Evolutionary conservation across 2,113 vertebrate species (phyloP).

Genomic region (Bos javanicus): DNA sequence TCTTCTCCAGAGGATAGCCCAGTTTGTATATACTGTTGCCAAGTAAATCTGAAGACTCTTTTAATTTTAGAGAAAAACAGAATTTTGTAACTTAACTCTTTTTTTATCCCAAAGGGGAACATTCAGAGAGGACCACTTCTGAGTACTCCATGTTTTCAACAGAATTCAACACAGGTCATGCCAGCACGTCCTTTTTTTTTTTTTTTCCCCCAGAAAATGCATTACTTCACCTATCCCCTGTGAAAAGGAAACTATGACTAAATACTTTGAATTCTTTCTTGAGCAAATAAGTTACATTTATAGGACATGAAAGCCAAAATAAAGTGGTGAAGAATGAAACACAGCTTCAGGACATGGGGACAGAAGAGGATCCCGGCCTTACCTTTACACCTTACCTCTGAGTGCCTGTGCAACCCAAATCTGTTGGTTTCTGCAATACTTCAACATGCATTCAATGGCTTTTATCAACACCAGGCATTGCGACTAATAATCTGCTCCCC

Average conservation of each 20-base stretch:
- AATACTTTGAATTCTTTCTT: conserved; percentile 3
- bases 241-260: conserved; percentile 40
- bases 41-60: not conserved
- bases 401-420: too few relatives aligned
- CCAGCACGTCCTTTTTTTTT: not conserved
- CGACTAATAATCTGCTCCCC: not conserved
- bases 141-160: not conserved
- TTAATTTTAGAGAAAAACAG: not conserved
- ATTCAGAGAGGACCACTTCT: not conserved
- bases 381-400: too few relatives aligned
- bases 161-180: not conserved
- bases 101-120: not conserved
- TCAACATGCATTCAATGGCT: not conserved
- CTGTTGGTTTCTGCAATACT: not conserved
- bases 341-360: not conserved
- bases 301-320: not conserved
- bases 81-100: not conserved
- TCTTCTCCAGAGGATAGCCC: not conserved
- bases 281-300: not conserved
- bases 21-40: not conserved
- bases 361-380: fast-evolving
- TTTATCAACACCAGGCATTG: not conserved
- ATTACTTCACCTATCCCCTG: conserved; percentile 41
- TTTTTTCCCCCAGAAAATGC: not conserved
- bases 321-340: not conserved